Conservation (phyloP, 2,113 vertebrate genomes). For the Petrocephalus microphthalmus region DNA sequence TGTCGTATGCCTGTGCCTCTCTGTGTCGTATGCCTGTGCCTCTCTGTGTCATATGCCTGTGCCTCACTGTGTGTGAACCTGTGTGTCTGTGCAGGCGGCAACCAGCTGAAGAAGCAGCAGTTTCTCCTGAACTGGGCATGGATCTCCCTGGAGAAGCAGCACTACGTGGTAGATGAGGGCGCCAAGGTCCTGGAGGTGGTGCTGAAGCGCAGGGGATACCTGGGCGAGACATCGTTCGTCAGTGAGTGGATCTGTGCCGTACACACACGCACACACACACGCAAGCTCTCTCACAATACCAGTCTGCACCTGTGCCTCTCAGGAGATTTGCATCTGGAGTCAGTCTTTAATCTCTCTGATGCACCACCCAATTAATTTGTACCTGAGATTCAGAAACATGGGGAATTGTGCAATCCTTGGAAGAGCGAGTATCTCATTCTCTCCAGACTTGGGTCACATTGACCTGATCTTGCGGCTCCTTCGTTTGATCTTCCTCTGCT, state of each 20-base stretch:
- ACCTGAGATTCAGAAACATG: not conserved
- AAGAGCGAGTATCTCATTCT: not conserved
- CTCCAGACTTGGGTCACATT: not conserved
- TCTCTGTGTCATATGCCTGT: not conserved
- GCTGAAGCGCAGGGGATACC: conserved; percentile 80
- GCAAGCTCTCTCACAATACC: conserved; percentile 15
- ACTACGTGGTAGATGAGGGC: conserved; percentile 82
- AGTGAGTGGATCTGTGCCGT: conserved; percentile 64
- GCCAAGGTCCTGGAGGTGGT: conserved; percentile 74
- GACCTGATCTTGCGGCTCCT: not conserved
- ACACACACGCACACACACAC: conserved; percentile 12
- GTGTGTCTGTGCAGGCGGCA: conserved; percentile 67
- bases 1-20: too few species aligned
- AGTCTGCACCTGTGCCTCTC: conserved; percentile 22
- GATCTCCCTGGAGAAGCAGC: conserved; percentile 86
- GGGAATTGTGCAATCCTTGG: not conserved
- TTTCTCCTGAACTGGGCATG: conserved; percentile 88
- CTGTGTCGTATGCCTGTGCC: too few species aligned
- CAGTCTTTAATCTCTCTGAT: not conserved
- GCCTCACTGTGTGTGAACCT: not conserved
- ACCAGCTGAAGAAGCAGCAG: conserved; percentile 76
- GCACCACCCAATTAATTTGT: not conserved
- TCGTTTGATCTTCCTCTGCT: conserved; percentile 12
- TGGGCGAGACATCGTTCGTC: conserved; percentile 91
- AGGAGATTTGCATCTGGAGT: not conserved